phyloP scores from a whole-genome alignment of 2,113 vertebrate genomes.

The Heterocephalus glaber region DNA sequence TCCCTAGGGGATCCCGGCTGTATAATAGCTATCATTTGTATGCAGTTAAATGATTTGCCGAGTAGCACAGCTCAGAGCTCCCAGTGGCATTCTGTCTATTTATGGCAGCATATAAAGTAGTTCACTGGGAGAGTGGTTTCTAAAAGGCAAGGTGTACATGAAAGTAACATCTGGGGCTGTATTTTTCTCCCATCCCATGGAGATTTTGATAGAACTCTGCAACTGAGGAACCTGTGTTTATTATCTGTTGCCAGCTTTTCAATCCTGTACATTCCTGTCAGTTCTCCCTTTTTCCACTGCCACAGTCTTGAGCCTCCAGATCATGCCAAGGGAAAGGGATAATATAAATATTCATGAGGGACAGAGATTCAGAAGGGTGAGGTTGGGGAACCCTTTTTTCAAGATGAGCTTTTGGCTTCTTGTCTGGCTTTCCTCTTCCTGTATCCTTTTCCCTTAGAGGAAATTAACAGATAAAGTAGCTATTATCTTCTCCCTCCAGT shows the following conservation, averaged over 20 bases:
- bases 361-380: background rate
- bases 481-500: background rate
- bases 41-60: constrained; percentile 68
- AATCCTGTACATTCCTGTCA: background rate
- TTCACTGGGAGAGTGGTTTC: constrained; percentile 32
- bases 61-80: constrained; percentile 37
- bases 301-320: constrained; percentile 1
- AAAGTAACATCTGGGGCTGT: background rate
- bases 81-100: constrained; percentile 70
- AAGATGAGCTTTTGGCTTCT: constrained; percentile 33
- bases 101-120: constrained; percentile 49
- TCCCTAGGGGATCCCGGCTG: constrained; percentile 62
- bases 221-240: background rate
- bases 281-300: background rate
- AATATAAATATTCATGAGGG: constrained; percentile 62
- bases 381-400: constrained; percentile 3
- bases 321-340: background rate
- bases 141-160: constrained; percentile 14
- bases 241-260: background rate
- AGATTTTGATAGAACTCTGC: background rate
- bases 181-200: background rate
- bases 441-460: background rate
- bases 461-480: background rate
- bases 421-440: constrained; percentile 9
- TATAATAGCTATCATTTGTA: constrained; percentile 73